Percentiles rank a stretch among this genome's conserved stretches.
Evolutionary conservation across 1,140 invertebrate species (phyloP).

Genomic region (Carcinoscorpius rotundicauda): DNA sequence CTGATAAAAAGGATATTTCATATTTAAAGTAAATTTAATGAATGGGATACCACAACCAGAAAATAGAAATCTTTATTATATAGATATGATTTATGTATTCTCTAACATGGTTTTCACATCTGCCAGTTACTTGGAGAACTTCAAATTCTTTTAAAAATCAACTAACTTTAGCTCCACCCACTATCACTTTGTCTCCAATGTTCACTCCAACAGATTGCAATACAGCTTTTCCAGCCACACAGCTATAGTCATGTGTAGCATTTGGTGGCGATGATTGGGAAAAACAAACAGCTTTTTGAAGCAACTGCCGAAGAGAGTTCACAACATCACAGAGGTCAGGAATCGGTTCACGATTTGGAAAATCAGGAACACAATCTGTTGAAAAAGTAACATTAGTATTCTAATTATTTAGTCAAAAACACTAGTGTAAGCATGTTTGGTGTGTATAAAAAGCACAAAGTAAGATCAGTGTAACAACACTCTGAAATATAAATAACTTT

Average conservation of each 20-base stretch:
- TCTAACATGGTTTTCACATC: neutral
- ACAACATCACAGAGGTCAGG: conserved; percentile 31
- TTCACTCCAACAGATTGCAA: conserved; percentile 38
- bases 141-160: conserved; percentile 2
- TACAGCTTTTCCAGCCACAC: conserved; percentile 38
- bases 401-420: too few relatives aligned
- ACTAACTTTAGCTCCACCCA: conserved; percentile 32
- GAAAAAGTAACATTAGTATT: neutral
- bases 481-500: too few relatives aligned
- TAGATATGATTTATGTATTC: too few relatives aligned
- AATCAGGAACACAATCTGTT: conserved; percentile 40
- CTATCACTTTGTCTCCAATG: conserved; percentile 38
- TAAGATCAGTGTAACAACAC: too few relatives aligned
- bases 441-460: too few relatives aligned
- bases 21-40: too few relatives aligned
- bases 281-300: conserved; percentile 25
- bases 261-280: neutral
- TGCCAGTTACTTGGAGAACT: neutral
- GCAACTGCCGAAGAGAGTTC: conserved; percentile 27
- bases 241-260: conserved; percentile 21
- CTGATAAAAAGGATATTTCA: too few relatives aligned
- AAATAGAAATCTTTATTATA: too few relatives aligned
- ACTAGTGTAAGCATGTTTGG: too few relatives aligned
- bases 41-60: too few relatives aligned
- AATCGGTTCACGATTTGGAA: conserved; percentile 31